Conservation (phyloP, 2,797 vertebrate genomes). For the Schizothorax lantsangensis region DNA sequence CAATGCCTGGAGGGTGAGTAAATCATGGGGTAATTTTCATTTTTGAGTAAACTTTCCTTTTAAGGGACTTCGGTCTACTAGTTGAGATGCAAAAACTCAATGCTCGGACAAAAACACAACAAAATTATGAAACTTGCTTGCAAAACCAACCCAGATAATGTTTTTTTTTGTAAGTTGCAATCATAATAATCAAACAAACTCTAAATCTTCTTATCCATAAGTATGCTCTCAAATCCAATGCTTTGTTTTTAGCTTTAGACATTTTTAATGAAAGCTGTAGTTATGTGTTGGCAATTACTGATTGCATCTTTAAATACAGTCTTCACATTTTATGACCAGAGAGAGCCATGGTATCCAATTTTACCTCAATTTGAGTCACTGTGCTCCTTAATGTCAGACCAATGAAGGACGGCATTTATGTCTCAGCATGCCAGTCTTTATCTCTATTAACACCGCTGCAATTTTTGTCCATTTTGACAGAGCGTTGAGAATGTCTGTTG, state of each 20-base stretch:
- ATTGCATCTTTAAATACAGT: background rate
- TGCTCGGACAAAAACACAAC: background rate
- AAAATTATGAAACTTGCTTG: background rate
- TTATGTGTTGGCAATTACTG: constrained; percentile 10
- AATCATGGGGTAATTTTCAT: background rate
- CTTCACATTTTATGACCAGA: constrained; percentile 19
- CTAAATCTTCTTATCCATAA: background rate
- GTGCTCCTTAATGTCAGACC: constrained; percentile 65
- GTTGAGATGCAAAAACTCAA: constrained; percentile 7
- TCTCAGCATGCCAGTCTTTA: constrained; percentile 70
- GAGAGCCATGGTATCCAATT: constrained; percentile 26
- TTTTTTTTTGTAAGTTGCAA: background rate
- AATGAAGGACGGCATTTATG: constrained; percentile 69
- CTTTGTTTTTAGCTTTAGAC: background rate
- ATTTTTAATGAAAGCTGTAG: background rate
- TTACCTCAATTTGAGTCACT: constrained; percentile 45
- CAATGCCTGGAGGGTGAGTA: background rate
- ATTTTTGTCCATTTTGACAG: constrained; percentile 49
- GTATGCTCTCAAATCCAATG: background rate
- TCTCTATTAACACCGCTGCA: constrained; percentile 61
- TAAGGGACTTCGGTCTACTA: background rate
- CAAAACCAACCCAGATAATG: background rate
- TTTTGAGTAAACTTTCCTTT: background rate
- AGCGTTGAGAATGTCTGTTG: constrained; percentile 1
- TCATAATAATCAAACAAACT: background rate